A percentile compares a stretch with the other conserved stretches of the same genome.
Conservation (phyloP, 92 coral and sea anemone species). For the Umimayanthus kanabou region DNA sequence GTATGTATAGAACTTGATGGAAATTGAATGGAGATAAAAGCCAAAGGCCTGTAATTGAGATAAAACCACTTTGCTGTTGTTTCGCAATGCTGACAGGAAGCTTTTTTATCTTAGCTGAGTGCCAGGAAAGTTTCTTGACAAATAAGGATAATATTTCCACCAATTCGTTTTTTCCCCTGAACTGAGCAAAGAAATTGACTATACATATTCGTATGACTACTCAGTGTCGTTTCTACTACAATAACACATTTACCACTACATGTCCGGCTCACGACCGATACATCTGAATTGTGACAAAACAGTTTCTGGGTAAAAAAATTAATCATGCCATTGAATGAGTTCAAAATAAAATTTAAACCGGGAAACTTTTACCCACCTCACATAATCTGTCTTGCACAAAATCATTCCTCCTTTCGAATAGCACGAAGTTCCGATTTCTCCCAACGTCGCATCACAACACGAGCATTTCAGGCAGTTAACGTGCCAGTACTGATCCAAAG, state of each 20-base stretch:
- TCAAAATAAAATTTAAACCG: conserved; percentile 7
- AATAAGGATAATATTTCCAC: conserved; percentile 30
- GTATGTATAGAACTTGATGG: conserved; percentile 64
- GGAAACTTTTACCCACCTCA: conserved; percentile 68
- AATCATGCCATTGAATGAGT: neutral
- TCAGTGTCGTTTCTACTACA: neutral
- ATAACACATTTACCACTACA: conserved; percentile 21
- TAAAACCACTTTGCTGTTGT: conserved; percentile 61
- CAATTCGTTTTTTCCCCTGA: conserved; percentile 4
- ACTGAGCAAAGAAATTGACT: conserved; percentile 24
- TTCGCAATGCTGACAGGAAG: conserved; percentile 40
- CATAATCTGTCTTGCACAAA: conserved; percentile 92
- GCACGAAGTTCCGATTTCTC: conserved; percentile 95
- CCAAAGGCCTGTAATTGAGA: conserved; percentile 61
- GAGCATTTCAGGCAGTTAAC: conserved; percentile 94
- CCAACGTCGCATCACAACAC: conserved; percentile 92
- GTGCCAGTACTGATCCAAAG: conserved; percentile 98
- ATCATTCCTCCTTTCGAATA: conserved; percentile 98
- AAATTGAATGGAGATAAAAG: conserved; percentile 62
- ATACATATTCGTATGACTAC: neutral
- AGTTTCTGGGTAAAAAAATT: neutral
- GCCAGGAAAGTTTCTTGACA: conserved; percentile 27
- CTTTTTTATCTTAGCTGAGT: conserved; percentile 43
- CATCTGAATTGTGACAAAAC: conserved; percentile 4
- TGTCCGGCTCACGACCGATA: conserved; percentile 24